phyloP scores from a whole-genome alignment of 1,140 invertebrate genomes.

The Formica exsecta region DNA sequence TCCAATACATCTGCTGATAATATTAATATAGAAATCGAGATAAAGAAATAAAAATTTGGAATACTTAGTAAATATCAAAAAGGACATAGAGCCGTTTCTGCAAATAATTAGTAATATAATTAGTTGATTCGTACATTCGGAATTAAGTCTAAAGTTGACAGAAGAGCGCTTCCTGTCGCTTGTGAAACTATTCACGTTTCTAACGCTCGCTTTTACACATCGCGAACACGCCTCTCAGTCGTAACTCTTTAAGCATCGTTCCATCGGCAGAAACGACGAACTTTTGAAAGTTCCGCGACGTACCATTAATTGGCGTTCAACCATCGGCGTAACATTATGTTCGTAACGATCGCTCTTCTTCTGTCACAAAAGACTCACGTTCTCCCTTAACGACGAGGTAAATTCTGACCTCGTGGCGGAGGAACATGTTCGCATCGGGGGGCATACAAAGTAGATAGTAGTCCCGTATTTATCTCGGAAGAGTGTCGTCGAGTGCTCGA shows the following conservation, averaged over 20 bases:
- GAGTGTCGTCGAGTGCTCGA: background rate
- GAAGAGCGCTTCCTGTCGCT: conserved; percentile 13
- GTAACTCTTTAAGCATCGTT: conserved; percentile 39
- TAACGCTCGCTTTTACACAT: conserved; percentile 45
- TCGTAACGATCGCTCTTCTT: conserved; percentile 55
- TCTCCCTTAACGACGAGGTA: conserved; percentile 46
- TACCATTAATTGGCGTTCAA: conserved; percentile 64
- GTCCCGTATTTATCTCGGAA: background rate
- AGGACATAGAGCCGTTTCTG: background rate
- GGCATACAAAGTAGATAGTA: conserved; percentile 58
- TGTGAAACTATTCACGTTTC: conserved; percentile 48
- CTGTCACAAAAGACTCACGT: conserved; percentile 61
- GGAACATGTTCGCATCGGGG: background rate
- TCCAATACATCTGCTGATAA: background rate
- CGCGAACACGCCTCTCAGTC: conserved; percentile 26
- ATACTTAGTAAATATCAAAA: background rate
- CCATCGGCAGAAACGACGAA: conserved; percentile 45
- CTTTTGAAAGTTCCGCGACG: conserved; percentile 40
- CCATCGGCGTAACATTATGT: conserved; percentile 48
- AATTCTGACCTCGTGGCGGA: conserved; percentile 13
- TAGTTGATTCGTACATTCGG: background rate
- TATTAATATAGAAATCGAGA: background rate
- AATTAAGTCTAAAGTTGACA: conserved; percentile 1
- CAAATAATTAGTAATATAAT: background rate
- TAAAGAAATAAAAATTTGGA: background rate